Percentiles rank a stretch among this genome's conserved stretches.
These are phyloP conservation scores for Doris montereyensis DNA, from an alignment of 2,888 invertebrate species.

Conservation along the genomic window DNA sequence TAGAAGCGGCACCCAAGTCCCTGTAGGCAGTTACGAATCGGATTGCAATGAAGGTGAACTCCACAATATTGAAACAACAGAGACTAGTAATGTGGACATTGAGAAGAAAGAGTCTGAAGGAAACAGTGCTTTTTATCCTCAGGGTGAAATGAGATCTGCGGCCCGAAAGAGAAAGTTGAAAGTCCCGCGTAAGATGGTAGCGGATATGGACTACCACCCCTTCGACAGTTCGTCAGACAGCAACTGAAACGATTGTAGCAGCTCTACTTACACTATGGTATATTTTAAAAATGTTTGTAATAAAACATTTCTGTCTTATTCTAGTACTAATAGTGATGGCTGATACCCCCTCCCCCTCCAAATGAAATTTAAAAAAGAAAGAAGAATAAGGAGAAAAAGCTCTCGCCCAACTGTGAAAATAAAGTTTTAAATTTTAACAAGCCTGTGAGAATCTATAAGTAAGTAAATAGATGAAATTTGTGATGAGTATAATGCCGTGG, in stretches of 20 bases:
- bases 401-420: too few species aligned
- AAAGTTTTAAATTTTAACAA: too few species aligned
- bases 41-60: slow-evolving; percentile 9
- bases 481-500: too few species aligned
- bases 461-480: too few species aligned
- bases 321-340: too few species aligned
- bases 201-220: slow-evolving; percentile 38
- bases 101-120: not conserved
- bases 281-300: too few species aligned
- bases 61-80: not conserved
- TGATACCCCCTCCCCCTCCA: too few species aligned
- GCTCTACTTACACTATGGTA: too few species aligned
- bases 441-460: too few species aligned
- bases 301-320: too few species aligned
- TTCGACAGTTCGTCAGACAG: slow-evolving; percentile 42
- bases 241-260: not conserved
- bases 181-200: slow-evolving; percentile 38
- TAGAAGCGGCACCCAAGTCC: slow-evolving; percentile 22
- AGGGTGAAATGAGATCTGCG: slow-evolving; percentile 1
- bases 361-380: too few species aligned
- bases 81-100: not conserved
- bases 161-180: slow-evolving; percentile 36
- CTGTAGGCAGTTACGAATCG: not conserved
- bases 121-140: not conserved
- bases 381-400: too few species aligned